Base-by-base conservation (phyloP, 2,113 vertebrate genomes). In the Callopanchax toddi region DNA sequence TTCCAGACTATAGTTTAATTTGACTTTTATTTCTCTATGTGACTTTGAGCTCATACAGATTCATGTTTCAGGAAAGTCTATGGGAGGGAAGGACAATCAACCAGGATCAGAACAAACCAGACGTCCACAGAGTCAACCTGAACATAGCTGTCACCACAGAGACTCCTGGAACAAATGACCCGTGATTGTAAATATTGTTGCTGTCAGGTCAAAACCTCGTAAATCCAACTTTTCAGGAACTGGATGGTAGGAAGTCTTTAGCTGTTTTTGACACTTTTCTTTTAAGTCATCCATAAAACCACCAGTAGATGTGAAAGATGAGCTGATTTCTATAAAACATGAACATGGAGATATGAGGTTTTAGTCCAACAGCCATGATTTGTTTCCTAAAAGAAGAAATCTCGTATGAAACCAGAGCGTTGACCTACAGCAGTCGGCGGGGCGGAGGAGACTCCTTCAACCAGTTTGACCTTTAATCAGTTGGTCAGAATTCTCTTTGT, bases 51-150 rank as follows among this genome's bases (percentile, higher is more conserved):
- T 26, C 23, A 29, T 42, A 16, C 16, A 40, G 7, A 11, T 12
- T 37, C 36, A 37, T 40, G 39, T 40, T 17, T 40, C 5, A 88
- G 86, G 46, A n/a, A 16, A 29, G 7, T 79, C 1, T 34, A 50
- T 15, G 17, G 40, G 44, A 62, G 34, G 75, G 12, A 26, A 40
- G 67, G 34, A 74, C 15, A 75, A 62, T 21, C 50, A 29, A 64
- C 15, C 12, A 82, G 86, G 43, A 86, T 60, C 20, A 82, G 76
- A 53, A 81, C 76, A 29, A 83, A 81, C 43, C 80, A 86, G 53
- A 71, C 53, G 37, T 39, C 83, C 48, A 16, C 79, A 3, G 63
- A 70, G 32, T 76, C 73, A 6, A 52, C 58, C 48, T 76, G 79
- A 72, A 23, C 44, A 36, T 56, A n/a, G n/a, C n/a, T n/a, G n/a